These are phyloP conservation scores for Coptotermes formosanus DNA, from an alignment of 1,140 invertebrate species.

Conservation along the genomic window DNA sequence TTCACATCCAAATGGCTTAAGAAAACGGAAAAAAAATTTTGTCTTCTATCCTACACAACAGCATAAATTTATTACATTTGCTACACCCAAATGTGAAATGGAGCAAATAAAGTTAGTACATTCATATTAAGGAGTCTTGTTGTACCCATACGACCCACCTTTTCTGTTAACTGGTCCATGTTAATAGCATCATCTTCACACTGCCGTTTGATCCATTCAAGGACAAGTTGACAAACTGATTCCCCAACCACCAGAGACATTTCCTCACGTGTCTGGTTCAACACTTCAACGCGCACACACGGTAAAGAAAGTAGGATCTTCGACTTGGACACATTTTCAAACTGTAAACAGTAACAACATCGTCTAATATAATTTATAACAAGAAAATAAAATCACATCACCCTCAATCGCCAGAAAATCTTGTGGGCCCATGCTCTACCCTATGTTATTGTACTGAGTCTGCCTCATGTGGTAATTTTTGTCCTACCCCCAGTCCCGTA, in stretches of 20 bases:
- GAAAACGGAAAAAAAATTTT: no score
- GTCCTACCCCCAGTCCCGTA: no score
- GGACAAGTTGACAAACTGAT: conserved; percentile 63
- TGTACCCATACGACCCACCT: conserved; percentile 41
- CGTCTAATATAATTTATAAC: no score
- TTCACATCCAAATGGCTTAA: no score
- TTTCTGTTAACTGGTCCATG: conserved; percentile 53
- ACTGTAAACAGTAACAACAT: conserved; percentile 45
- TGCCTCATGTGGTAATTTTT: no score
- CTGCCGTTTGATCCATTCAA: conserved; percentile 66
- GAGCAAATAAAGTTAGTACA: conserved; percentile 31
- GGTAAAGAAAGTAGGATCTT: conserved; percentile 59
- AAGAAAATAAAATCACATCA: no score
- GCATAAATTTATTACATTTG: no score
- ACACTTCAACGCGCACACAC: conserved; percentile 64
- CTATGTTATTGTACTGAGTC: no score
- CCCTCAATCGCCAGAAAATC: no score
- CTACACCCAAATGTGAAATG: no score
- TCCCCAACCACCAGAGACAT: conserved; percentile 57
- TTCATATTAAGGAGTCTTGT: neutral
- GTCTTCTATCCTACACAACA: no score
- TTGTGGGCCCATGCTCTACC: no score
- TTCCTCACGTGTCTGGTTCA: conserved; percentile 62
- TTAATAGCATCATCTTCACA: conserved; percentile 49
- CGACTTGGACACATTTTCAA: conserved; percentile 57